A percentile compares a stretch with the other conserved stretches of the same genome.
phyloP scores from a whole-genome alignment of 2,888 invertebrate genomes.

The Halocaridina rubra region DNA sequence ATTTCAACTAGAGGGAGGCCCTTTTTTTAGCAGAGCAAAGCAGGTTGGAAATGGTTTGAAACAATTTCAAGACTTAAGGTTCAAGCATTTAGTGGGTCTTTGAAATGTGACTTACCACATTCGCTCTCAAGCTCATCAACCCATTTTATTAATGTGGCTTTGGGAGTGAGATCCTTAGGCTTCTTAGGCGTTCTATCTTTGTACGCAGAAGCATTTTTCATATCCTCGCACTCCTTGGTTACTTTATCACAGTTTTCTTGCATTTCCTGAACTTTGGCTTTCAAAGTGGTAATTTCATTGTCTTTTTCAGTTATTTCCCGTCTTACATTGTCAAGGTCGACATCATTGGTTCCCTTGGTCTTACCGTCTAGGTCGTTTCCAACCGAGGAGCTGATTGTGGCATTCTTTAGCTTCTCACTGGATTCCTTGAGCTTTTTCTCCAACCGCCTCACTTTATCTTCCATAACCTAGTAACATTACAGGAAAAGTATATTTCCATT shows the following conservation, averaged over 20 bases:
- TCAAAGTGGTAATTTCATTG: constrained; percentile 74
- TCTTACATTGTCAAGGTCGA: constrained; percentile 70
- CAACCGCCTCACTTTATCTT: constrained; percentile 74
- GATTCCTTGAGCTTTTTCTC: constrained; percentile 76
- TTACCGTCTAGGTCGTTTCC: constrained; percentile 20
- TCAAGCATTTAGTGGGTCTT: too few species aligned
- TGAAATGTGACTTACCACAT: constrained; percentile 79
- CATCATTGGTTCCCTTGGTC: constrained; percentile 6
- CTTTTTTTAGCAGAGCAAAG: too few species aligned
- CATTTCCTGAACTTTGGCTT: constrained; percentile 65
- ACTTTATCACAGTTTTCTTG: constrained; percentile 69
- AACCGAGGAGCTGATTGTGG: neutral
- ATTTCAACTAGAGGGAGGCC: too few species aligned
- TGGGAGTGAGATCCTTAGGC: constrained; percentile 79
- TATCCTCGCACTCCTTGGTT: constrained; percentile 76
- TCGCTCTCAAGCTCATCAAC: constrained; percentile 89
- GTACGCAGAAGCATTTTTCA: constrained; percentile 77
- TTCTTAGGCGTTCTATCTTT: constrained; percentile 80
- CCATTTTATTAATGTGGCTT: constrained; percentile 82
- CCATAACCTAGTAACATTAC: constrained; percentile 66
- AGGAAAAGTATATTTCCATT: too few species aligned
- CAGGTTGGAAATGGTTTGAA: too few species aligned
- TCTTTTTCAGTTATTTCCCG: constrained; percentile 76
- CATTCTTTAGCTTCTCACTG: constrained; percentile 66
- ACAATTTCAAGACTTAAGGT: too few species aligned